A percentile compares a stretch with the other conserved stretches of the same genome.
Conservation (phyloP, 2,888 invertebrate genomes). For the Nomada ferruginata region DNA sequence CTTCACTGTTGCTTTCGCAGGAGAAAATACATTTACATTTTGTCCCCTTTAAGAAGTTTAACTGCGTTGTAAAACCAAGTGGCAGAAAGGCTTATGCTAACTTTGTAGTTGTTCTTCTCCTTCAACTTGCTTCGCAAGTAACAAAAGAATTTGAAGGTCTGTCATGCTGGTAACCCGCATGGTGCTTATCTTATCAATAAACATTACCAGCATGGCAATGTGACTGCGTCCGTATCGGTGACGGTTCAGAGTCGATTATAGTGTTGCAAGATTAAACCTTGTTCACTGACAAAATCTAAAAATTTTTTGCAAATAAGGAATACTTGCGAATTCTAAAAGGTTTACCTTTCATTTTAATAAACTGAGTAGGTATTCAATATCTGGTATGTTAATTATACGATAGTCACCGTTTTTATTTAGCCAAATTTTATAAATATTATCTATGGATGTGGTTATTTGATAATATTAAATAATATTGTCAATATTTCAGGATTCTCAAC, state of each 20-base stretch:
- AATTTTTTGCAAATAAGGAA: not conserved
- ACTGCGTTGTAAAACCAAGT: slow-evolving; percentile 28
- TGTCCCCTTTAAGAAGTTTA: slow-evolving; percentile 5
- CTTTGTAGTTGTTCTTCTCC: slow-evolving; percentile 37
- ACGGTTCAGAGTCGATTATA: slow-evolving; percentile 50
- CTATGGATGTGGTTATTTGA: too few species aligned
- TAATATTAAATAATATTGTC: too few species aligned
- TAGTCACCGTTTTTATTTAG: too few species aligned
- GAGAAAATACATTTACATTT: not conserved
- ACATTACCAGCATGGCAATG: slow-evolving; percentile 80
- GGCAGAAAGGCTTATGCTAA: not conserved
- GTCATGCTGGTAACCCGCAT: slow-evolving; percentile 75
- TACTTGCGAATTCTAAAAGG: too few species aligned
- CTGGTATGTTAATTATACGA: too few species aligned
- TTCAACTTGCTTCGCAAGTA: slow-evolving; percentile 50
- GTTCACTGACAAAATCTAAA: slow-evolving; percentile 2
- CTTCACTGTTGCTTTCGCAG: not conserved
- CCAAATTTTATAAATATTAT: too few species aligned
- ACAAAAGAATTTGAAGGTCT: slow-evolving; percentile 65
- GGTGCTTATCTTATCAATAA: slow-evolving; percentile 79
- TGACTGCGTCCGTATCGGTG: slow-evolving; percentile 39
- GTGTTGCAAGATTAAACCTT: slow-evolving; percentile 31
- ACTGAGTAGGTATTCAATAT: too few species aligned
- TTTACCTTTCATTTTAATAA: too few species aligned
- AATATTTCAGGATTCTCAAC: too few species aligned